phyloP scores from a whole-genome alignment of 1,140 invertebrate species.

The Anthonomus grandis region DNA sequence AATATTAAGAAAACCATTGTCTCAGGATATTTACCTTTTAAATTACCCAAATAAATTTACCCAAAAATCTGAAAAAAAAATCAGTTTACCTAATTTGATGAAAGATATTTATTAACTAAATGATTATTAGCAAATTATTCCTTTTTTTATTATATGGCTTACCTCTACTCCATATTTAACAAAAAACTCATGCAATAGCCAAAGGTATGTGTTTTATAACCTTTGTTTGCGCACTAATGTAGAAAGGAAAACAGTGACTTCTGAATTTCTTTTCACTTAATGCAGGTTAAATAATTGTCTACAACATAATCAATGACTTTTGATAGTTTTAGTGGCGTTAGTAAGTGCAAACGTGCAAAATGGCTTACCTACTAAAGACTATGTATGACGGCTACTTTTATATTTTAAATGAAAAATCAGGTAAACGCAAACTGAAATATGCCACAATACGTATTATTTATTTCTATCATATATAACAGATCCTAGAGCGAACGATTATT shows the following conservation, averaged over 20 bases:
- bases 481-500: conserved; percentile 22
- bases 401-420: conserved; percentile 27
- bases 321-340: too few relatives aligned
- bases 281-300: not conserved
- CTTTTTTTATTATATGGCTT: too few relatives aligned
- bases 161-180: too few relatives aligned
- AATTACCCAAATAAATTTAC: too few relatives aligned
- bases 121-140: too few relatives aligned
- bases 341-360: too few relatives aligned
- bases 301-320: not conserved
- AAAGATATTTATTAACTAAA: too few relatives aligned
- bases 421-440: conserved; percentile 14
- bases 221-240: not conserved
- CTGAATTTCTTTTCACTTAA: not conserved
- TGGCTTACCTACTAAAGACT: conserved; percentile 31
- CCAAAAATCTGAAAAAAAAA: too few relatives aligned
- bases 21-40: too few relatives aligned
- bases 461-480: conserved; percentile 13
- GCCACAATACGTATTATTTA: not conserved
- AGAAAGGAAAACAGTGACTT: not conserved
- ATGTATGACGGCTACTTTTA: conserved; percentile 29
- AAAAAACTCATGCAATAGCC: not conserved
- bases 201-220: not conserved
- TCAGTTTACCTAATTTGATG: too few relatives aligned
- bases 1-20: too few relatives aligned